Base-by-base conservation (phyloP, 2,797 vertebrate species). In the Diceros bicornis region DNA sequence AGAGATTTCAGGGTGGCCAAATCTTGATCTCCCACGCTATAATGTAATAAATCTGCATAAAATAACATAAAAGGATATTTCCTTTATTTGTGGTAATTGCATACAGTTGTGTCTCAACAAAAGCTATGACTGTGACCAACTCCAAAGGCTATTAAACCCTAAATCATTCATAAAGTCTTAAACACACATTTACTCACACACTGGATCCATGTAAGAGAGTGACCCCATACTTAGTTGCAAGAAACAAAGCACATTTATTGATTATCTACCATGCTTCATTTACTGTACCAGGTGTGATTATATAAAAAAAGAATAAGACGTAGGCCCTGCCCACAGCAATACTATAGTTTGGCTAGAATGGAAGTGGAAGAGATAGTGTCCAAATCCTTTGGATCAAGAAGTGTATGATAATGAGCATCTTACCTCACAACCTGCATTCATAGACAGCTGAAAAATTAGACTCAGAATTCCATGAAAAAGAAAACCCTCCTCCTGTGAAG, bases 111-210 rank as follows among this genome's bases (percentile, higher is more conserved):
- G 6, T 20, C 62, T 77, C 55, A 59, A 66, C 10, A 89, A 96
- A 77, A 59, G 20, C 47, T 61, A 6, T 61, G 29, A 34, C 23
- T 75, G 10, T 78, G 16, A 23, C 34, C 95, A 78, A 75, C 62
- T 88, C 52, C 18, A 89, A 52, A 27, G 11, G 2, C 23, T 92
- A 17, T 50, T 81, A 78, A 85, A 61, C 4, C 20, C 4, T 8
- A 52, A 77, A 10, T 69, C 8, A 52, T 72, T 82, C n/a, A 18
- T 10, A 37, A 11, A 87, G 44, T 69, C 37, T 74, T 94, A 96
- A 93, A 62, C 32, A 87, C 52, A 89, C 23, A 89, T 79, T 84
- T 79, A 79, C 14, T 81, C 84, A 71, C 52, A 81, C 11, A 64
- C 10, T 69, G 21, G 20, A 92, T 82, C n/a, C 55, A 66, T 27